A percentile compares a stretch with the other conserved stretches of the same genome.
phyloP scores from a whole-genome alignment of 2,113 vertebrate genomes.

The Daboia siamensis region DNA sequence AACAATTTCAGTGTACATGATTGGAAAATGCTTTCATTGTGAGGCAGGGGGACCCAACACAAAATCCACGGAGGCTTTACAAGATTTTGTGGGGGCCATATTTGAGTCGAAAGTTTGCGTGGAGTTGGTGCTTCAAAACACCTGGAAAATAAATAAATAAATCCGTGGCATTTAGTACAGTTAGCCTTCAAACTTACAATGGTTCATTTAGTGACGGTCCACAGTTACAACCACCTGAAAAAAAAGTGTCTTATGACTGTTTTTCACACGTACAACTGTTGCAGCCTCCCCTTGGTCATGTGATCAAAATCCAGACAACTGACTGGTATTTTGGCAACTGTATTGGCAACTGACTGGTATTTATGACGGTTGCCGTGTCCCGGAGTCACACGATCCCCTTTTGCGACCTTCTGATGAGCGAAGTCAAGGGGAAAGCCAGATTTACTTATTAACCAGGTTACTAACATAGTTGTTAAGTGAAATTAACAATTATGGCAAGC shows the following conservation, averaged over 20 bases:
- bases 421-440: too few relatives aligned
- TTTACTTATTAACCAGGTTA: too few relatives aligned
- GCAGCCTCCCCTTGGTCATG: background rate
- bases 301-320: too few relatives aligned
- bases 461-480: too few relatives aligned
- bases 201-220: background rate
- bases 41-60: constrained; percentile 50
- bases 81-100: constrained; percentile 53
- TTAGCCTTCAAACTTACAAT: background rate
- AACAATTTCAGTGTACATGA: constrained; percentile 72
- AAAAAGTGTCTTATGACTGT: background rate
- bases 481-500: too few relatives aligned
- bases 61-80: constrained; percentile 55
- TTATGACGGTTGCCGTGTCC: too few relatives aligned
- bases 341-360: too few relatives aligned
- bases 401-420: too few relatives aligned
- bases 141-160: background rate
- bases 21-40: constrained; percentile 64
- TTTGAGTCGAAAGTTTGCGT: constrained; percentile 49
- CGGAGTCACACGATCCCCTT: too few relatives aligned
- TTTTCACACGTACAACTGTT: background rate
- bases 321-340: too few relatives aligned
- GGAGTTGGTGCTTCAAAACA: constrained; percentile 47
- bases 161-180: background rate
- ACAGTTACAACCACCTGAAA: background rate